Percentiles rank a stretch among this genome's conserved stretches.
phyloP scores from a whole-genome alignment of 2,113 vertebrate species.

The Thamnophis sirtalis region DNA sequence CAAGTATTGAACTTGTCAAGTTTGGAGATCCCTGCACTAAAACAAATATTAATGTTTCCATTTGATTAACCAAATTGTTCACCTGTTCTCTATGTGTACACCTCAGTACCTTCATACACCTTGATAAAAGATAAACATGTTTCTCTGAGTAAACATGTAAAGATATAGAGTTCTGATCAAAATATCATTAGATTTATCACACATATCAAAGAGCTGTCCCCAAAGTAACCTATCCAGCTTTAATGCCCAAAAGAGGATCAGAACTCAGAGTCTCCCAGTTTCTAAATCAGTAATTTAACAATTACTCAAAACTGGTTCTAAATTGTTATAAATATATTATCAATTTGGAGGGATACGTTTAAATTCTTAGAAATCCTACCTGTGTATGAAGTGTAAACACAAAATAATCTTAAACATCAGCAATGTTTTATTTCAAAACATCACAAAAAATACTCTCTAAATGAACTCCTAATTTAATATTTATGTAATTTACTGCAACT shows the following conservation, averaged over 20 bases:
- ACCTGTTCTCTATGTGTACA: background rate
- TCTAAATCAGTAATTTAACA: background rate
- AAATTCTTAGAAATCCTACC: background rate
- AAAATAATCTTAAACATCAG: conserved; percentile 1
- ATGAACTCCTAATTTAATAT: background rate
- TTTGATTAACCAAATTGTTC: background rate
- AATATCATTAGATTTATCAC: background rate
- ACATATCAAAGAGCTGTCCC: background rate
- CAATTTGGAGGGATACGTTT: background rate
- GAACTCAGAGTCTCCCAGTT: background rate
- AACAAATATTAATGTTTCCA: background rate
- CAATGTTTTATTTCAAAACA: conserved; percentile 4
- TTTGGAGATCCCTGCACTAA: background rate
- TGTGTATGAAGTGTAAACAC: background rate
- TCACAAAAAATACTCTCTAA: background rate
- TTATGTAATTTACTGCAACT: background rate
- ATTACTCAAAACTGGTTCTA: background rate
- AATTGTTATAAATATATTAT: background rate
- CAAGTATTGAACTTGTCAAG: background rate
- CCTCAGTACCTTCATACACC: background rate
- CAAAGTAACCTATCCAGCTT: background rate
- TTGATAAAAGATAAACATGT: background rate
- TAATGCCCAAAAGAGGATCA: background rate
- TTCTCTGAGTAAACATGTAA: background rate
- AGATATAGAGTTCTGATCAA: background rate